phyloP scores from a whole-genome alignment of 2,113 vertebrate genomes.

The Axis porcinus region DNA sequence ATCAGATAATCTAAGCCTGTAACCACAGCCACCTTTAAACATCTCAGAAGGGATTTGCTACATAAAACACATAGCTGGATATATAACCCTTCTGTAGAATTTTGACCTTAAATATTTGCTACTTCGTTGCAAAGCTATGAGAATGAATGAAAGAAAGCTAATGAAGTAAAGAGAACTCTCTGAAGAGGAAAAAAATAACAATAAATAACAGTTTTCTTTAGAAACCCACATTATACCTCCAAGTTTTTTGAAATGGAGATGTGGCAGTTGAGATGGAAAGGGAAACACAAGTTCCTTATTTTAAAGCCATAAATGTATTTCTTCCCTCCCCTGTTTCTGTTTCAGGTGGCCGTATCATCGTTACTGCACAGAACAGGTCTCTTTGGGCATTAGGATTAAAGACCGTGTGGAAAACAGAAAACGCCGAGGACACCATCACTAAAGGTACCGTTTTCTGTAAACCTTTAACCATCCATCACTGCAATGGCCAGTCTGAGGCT shows the following conservation, averaged over 20 bases:
- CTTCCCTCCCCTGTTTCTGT: not conserved
- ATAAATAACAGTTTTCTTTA: not conserved
- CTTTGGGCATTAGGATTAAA: not conserved
- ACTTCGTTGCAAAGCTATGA: not conserved
- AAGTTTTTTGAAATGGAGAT: not conserved
- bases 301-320: not conserved
- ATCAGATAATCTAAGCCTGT: not conserved
- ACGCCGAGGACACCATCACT: not conserved
- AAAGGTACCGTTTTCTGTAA: constrained; percentile 56
- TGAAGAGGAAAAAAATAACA: not conserved
- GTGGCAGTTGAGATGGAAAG: not conserved
- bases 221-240: not conserved
- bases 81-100: not conserved
- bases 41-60: not conserved
- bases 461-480: not conserved
- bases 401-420: not conserved
- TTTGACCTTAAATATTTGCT: not conserved
- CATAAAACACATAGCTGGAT: not conserved
- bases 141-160: not conserved
- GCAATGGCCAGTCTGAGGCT: not conserved
- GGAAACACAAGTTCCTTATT: not conserved
- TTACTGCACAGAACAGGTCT: not conserved
- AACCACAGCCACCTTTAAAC: not conserved
- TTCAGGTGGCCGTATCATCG: constrained; percentile 4
- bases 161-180: not conserved